These are phyloP conservation scores for Chrysoperla carnea DNA, from an alignment of 1,140 invertebrate genomes.

Conservation along the genomic window DNA sequence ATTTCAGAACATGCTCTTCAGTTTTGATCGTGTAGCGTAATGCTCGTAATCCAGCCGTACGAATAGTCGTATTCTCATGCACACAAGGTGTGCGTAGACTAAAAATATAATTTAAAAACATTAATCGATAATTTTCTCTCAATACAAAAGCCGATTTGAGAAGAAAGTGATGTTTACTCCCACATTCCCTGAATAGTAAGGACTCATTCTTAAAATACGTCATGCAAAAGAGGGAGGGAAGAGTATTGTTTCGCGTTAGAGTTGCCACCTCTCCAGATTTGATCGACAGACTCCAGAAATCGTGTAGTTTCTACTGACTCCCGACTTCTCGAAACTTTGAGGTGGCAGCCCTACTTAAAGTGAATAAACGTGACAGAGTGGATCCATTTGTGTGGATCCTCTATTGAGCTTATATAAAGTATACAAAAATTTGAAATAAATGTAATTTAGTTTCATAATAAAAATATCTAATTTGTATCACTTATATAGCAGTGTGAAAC, in stretches of 20 bases:
- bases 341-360: too few relatives aligned
- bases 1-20: constrained; percentile 53
- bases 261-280: not conserved
- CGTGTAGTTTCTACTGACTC: too few relatives aligned
- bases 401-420: too few relatives aligned
- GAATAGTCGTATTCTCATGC: constrained; percentile 72
- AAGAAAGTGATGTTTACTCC: not conserved
- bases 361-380: too few relatives aligned
- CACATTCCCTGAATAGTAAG: too few relatives aligned
- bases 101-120: constrained; percentile 17
- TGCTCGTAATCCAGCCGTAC: constrained; percentile 69
- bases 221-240: not conserved
- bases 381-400: too few relatives aligned
- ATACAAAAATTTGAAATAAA: too few relatives aligned
- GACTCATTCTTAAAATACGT: not conserved
- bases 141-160: constrained; percentile 2
- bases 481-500: too few relatives aligned
- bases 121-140: constrained; percentile 2
- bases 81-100: constrained; percentile 71
- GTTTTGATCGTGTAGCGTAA: constrained; percentile 67
- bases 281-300: too few relatives aligned
- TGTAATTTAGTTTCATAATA: too few relatives aligned
- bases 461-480: too few relatives aligned
- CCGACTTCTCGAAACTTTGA: too few relatives aligned
- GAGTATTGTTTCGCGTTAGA: not conserved